Base-by-base conservation (phyloP, 2,888 invertebrate genomes). In the Drosophila bunnanda region DNA sequence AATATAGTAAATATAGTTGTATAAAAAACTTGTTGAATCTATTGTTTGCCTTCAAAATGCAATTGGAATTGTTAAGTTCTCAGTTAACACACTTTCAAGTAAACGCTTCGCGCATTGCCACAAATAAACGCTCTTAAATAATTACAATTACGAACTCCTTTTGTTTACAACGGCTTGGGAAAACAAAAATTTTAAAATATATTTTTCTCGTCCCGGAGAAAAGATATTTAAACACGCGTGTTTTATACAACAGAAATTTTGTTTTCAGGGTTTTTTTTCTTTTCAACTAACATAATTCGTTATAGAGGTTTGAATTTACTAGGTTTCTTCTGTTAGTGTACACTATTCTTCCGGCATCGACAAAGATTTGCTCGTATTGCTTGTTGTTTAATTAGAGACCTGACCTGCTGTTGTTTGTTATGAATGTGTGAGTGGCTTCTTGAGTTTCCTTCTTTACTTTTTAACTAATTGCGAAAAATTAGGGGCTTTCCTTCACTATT, bases 281-380 rank as follows among this genome's bases (percentile, higher is more conserved):
- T 80, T 78, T 79, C 66, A 82, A 76, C 85, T 82, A 82, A 88
- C 80, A 82, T 85, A 79, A 46, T 46, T 57, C 58, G 58, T 41
- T 60, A 60, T 57, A 57, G 17, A 60, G 32, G 60, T 52, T 80
- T 66, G 59, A 87, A 84, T 83, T 85, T 76, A 82, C 82, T 83
- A 84, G 76, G 48, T 70, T 50, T 50, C n/a, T 34, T 52, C 50
- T 55, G 54, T 70, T 57, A 50, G 62, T 62, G 70, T 76, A 75
- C 70, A 62, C 71, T 74, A 25, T 54, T 10, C 50, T 36, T 52
- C 32, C 53, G 55, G 44, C 60, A 52, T 52, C 36, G 52, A 52
- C 68, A 59, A 68, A 54, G 76, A 74, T 58, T 58, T 74, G 50
- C 43, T 62, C 30, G 54, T 61, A 38, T 53, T 61, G 61, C 39